A percentile compares a stretch with the other conserved stretches of the same genome.
Conservation (phyloP, 37 sponge, comb jelly and placozoan genomes). For the Spongilla lacustris region DNA sequence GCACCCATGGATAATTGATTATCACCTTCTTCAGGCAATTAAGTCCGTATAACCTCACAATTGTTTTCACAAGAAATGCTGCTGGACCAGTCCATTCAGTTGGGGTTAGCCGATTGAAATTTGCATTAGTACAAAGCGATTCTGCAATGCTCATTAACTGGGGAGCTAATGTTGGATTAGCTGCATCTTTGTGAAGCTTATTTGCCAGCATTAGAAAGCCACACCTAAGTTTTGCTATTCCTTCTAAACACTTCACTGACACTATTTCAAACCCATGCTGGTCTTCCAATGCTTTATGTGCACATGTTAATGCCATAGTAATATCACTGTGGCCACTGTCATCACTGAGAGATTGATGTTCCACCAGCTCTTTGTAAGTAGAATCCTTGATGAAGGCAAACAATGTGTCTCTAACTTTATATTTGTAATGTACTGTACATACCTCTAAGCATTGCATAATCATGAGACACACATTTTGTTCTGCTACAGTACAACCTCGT, state of each 20-base stretch:
- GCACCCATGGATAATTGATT: constrained; percentile 23
- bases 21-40: constrained; percentile 21
- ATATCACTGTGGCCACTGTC: too few species aligned
- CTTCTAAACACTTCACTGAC: too few species aligned
- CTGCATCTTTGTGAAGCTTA: constrained; percentile 2
- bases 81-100: constrained; percentile 24
- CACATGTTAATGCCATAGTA: too few species aligned
- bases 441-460: constrained; percentile 64
- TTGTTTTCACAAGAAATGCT: constrained; percentile 55
- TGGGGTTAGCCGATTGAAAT: background rate
- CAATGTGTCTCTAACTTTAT: background rate
- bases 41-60: constrained; percentile 60
- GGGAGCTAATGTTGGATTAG: background rate
- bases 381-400: constrained; percentile 46
- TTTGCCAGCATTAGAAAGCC: constrained; percentile 43
- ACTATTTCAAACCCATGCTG: too few species aligned
- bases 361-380: constrained; percentile 24
- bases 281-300: too few species aligned
- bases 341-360: too few species aligned
- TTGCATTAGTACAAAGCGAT: constrained; percentile 9
- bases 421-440: background rate
- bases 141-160: background rate
- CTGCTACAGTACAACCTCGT: background rate
- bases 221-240: constrained; percentile 57
- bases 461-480: constrained; percentile 40